Evolutionary conservation across 1,140 invertebrate species (phyloP).

Genomic region (Adelges cooleyi): DNA sequence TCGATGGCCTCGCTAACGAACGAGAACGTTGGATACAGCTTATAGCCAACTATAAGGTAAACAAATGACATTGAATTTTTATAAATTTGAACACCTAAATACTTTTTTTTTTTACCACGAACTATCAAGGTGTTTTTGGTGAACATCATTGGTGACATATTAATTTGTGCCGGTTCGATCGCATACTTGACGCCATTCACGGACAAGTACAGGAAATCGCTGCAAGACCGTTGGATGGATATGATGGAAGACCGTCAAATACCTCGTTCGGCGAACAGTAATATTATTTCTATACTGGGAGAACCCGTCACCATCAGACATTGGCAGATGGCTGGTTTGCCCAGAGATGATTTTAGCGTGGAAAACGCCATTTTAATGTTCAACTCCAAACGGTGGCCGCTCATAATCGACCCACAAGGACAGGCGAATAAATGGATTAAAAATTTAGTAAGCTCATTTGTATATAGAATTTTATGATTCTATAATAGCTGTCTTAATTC

Average conservation of each 20-base stretch:
- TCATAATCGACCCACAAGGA: slow-evolving; percentile 95
- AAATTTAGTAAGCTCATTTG: slow-evolving; percentile 63
- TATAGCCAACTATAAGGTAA: slow-evolving; percentile 54
- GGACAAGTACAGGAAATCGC: slow-evolving; percentile 55
- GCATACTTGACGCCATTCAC: slow-evolving; percentile 85
- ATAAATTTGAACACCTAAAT: background rate
- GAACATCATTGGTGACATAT: slow-evolving; percentile 81
- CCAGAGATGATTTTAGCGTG: slow-evolving; percentile 79
- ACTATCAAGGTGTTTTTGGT: slow-evolving; percentile 45
- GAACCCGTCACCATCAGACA: slow-evolving; percentile 69
- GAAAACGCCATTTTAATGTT: slow-evolving; percentile 89
- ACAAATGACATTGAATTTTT: slow-evolving; percentile 31
- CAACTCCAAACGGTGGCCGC: slow-evolving; percentile 70
- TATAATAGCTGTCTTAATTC: background rate
- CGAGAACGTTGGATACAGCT: slow-evolving; percentile 76
- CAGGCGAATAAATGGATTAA: slow-evolving; percentile 94
- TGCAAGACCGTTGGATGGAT: slow-evolving; percentile 60
- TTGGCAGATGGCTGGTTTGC: slow-evolving; percentile 82
- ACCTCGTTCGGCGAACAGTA: slow-evolving; percentile 66
- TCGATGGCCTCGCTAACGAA: slow-evolving; percentile 79
- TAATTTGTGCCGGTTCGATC: slow-evolving; percentile 56
- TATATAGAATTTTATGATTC: background rate
- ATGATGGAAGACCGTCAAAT: slow-evolving; percentile 53
- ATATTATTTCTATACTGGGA: slow-evolving; percentile 64
- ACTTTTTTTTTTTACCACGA: background rate